Conservation (phyloP, 2,797 vertebrate species). For the Columba guinea region DNA sequence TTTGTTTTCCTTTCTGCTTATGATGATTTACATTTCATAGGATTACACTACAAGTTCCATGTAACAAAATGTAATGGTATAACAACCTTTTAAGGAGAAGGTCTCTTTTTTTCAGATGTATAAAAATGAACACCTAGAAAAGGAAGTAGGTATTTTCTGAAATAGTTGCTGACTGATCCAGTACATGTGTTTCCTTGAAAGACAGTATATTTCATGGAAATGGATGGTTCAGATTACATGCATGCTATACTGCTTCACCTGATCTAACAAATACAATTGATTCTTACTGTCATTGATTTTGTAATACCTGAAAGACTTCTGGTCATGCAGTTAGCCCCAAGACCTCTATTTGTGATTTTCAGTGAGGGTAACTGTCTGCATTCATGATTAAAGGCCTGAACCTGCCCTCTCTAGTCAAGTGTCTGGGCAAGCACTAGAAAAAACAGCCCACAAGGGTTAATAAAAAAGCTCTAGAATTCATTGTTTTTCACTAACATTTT, state of each 20-base stretch:
- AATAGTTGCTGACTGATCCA: background rate
- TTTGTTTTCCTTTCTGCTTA: background rate
- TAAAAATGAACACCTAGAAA: background rate
- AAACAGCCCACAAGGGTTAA: background rate
- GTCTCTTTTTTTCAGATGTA: background rate
- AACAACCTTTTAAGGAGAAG: background rate
- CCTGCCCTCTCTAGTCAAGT: background rate
- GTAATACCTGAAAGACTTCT: background rate
- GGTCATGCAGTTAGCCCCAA: background rate
- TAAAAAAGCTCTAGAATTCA: constrained; percentile 2
- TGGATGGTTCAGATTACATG: background rate
- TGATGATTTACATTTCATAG: constrained; percentile 9
- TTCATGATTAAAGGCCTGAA: background rate
- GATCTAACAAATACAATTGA: background rate
- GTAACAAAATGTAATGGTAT: background rate
- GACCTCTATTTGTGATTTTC: background rate
- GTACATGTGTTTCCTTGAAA: background rate
- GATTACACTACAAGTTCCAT: background rate
- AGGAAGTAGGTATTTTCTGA: background rate
- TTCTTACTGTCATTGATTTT: background rate
- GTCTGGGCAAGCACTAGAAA: background rate
- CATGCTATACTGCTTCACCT: background rate
- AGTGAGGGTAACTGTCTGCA: background rate
- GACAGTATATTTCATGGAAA: background rate
- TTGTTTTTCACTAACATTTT: constrained; percentile 7